These are phyloP conservation scores for Pipra filicauda DNA, from an alignment of 2,113 vertebrate species.

Conservation along the genomic window DNA sequence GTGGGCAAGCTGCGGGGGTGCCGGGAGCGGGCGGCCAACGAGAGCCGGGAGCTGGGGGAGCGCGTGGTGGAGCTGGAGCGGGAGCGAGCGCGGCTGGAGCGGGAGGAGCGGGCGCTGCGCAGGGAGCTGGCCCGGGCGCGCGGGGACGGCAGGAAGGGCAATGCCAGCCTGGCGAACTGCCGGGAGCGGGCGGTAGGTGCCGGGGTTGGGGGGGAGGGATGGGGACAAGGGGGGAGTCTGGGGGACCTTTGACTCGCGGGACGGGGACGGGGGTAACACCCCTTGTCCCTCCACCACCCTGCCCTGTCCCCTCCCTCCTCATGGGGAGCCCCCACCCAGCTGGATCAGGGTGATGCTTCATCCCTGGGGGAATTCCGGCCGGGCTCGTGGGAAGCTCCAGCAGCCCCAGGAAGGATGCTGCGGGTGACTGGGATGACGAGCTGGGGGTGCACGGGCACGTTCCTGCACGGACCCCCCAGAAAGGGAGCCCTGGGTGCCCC, in stretches of 20 bases:
- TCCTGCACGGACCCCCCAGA: not conserved
- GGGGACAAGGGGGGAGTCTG: not conserved
- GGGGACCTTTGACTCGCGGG: not conserved
- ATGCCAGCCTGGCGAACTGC: not conserved
- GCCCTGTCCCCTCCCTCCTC: not conserved
- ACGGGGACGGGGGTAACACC: not conserved
- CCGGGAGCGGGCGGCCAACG: constrained; percentile 3
- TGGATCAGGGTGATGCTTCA: not conserved
- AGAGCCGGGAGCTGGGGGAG: not conserved
- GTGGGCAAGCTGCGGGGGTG: not conserved
- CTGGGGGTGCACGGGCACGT: fast-evolving
- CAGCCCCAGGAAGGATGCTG: not conserved
- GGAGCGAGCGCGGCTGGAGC: not conserved
- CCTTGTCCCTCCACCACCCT: not conserved
- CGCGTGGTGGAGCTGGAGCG: not conserved
- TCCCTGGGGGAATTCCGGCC: not conserved
- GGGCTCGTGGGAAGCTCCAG: fast-evolving
- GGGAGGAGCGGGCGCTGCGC: not conserved
- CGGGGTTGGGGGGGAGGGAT: not conserved
- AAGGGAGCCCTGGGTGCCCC: not conserved
- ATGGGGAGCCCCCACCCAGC: not conserved
- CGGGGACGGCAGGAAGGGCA: not conserved
- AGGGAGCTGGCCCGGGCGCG: not conserved
- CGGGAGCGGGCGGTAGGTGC: not conserved
- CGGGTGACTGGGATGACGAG: not conserved